Evolutionary conservation across 2,888 invertebrate genomes (phyloP).

Genomic region (Leucoma salicis): DNA sequence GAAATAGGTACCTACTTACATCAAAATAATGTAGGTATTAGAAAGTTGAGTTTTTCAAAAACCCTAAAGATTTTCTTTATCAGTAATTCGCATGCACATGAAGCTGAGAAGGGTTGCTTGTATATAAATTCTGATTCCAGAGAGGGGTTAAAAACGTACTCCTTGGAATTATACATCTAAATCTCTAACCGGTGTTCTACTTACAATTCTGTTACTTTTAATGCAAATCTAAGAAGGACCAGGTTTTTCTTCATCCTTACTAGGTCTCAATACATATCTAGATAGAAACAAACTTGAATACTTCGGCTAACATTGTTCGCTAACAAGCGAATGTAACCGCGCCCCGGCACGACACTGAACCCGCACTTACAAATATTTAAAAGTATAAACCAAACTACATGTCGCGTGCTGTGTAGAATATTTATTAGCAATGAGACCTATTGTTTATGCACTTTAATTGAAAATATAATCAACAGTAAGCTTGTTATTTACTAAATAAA

Average conservation of each 20-base stretch:
- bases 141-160: too few relatives aligned
- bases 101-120: too few relatives aligned
- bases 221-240: slow-evolving; percentile 40
- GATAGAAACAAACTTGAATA: slow-evolving; percentile 47
- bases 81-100: too few relatives aligned
- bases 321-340: slow-evolving; percentile 73
- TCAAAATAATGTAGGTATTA: too few relatives aligned
- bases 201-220: slow-evolving; percentile 29
- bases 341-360: slow-evolving; percentile 61
- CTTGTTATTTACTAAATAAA: too few relatives aligned
- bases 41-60: too few relatives aligned
- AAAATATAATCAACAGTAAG: too few relatives aligned
- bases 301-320: slow-evolving; percentile 58
- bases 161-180: neutral
- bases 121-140: too few relatives aligned
- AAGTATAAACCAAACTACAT: slow-evolving; percentile 31
- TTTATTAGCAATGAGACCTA: slow-evolving; percentile 18
- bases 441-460: neutral
- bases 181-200: neutral
- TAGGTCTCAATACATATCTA: slow-evolving; percentile 42
- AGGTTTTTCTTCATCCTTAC: slow-evolving; percentile 39
- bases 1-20: too few relatives aligned
- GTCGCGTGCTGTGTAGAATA: slow-evolving; percentile 20
- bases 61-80: too few relatives aligned
- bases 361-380: slow-evolving; percentile 41